phyloP scores from a whole-genome alignment of 2,888 invertebrate species.

The Oxycera nigricornis region DNA sequence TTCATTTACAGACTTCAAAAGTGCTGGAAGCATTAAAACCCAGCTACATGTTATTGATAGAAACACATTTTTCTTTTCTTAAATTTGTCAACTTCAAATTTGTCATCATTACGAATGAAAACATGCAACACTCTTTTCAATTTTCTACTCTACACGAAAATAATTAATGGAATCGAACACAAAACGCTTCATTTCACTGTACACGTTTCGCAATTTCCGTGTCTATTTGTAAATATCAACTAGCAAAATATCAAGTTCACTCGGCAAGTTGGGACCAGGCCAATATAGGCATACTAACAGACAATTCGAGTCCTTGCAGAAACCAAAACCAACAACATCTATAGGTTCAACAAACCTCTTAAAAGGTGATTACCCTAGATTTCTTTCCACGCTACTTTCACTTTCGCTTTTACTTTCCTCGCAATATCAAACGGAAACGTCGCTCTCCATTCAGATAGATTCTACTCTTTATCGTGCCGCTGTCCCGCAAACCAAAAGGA shows the following conservation, averaged over 20 bases:
- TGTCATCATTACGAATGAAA: too few relatives aligned
- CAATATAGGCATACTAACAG: background rate
- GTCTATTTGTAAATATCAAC: slow-evolving; percentile 9
- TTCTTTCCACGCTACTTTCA: background rate
- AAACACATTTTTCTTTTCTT: too few relatives aligned
- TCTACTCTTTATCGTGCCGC: background rate
- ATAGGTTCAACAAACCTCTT: slow-evolving; percentile 38
- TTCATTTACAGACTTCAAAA: too few relatives aligned
- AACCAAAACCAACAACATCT: background rate
- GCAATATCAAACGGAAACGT: background rate
- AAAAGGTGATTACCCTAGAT: slow-evolving; percentile 37
- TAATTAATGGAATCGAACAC: slow-evolving; percentile 14
- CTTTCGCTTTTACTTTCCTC: background rate
- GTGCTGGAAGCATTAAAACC: too few relatives aligned
- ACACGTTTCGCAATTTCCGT: background rate
- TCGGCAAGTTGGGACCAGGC: background rate
- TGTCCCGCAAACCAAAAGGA: too few relatives aligned
- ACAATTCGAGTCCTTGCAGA: background rate
- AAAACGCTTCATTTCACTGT: slow-evolving; percentile 28
- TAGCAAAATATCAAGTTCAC: background rate
- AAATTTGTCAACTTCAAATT: too few relatives aligned
- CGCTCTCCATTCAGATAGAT: slow-evolving; percentile 1
- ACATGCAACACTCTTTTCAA: slow-evolving; percentile 6
- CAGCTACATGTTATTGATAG: too few relatives aligned
- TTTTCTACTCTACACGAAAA: background rate